Base-by-base conservation (phyloP, 2,113 vertebrate genomes). In the Burhinus oedicnemus region DNA sequence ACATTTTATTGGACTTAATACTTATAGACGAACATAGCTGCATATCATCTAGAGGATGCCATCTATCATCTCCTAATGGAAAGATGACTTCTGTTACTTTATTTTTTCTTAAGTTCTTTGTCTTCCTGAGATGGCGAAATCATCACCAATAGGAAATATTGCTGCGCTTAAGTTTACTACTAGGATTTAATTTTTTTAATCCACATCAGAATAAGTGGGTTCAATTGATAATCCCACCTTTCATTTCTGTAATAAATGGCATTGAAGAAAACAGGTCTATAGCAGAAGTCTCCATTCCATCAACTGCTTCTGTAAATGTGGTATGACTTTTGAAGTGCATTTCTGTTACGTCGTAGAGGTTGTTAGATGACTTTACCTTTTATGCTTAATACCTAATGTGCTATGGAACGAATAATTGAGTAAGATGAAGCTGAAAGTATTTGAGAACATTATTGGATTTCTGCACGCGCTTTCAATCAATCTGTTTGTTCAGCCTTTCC, bases 321-420 rank as follows among this genome's bases (percentile, higher is more conserved):
- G 21, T 65, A 36, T 84, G 81, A 75, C 86, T 95, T 95, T 22
- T 42, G 61, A 92, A 79, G 62, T 61, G 52, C 18, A 6, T 70
- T 93, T 80, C 76, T 93, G 65, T 95, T 45, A 87, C 2, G 2
- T 55, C 6, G 1, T 84, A 84, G 92, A 89, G 74, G 69, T 91
- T 93, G 92, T 86, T 90, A 83, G 60, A 71, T 62, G 64, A 75
- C 55, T 76, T 77, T 84, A 93, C 68, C 72, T 82, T 90, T 93
- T 80, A 85, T 69, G 61, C 65, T 74, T 76, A 70, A 71, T 55
- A 51, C 78, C 58, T 94, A 87, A 87, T 38, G 57, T 42, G 70
- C 66, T 97, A 58, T 36, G 20, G 71, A 61, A 91, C 72, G 87
- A 92, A 47, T 84, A 91, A 96, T 22, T 52, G 84, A 92, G 60